A percentile compares a stretch with the other conserved stretches of the same genome.
These are phyloP conservation scores for Hippocampus guttulatus DNA, from an alignment of 2,113 vertebrate species.

Conservation along the genomic window DNA sequence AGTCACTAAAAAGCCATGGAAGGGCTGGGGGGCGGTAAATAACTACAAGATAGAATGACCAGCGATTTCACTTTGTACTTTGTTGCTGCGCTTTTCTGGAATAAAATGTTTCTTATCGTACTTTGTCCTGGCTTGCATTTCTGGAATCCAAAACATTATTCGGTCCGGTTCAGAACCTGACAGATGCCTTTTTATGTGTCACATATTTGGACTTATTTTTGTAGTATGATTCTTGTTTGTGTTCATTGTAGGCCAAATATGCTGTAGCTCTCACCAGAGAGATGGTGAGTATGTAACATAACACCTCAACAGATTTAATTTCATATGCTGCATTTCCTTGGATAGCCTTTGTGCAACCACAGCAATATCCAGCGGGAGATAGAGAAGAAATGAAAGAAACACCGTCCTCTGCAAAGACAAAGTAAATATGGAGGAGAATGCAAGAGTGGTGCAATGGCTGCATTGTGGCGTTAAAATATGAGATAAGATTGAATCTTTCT, in stretches of 20 bases:
- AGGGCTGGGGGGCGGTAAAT: too few species aligned
- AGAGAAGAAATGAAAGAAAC: slow-evolving; percentile 61
- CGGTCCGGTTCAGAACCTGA: too few species aligned
- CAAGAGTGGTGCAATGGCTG: slow-evolving; percentile 35
- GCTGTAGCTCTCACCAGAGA: slow-evolving; percentile 21
- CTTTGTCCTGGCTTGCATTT: too few species aligned
- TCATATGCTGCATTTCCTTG: slow-evolving; percentile 59
- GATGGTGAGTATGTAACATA: slow-evolving; percentile 21
- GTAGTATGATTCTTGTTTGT: background rate
- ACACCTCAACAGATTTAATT: slow-evolving; percentile 64
- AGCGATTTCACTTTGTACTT: too few species aligned
- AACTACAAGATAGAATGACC: too few species aligned
- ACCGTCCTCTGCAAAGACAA: slow-evolving; percentile 52
- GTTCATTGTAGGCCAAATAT: background rate
- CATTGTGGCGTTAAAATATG: slow-evolving; percentile 56
- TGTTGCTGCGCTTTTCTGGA: too few species aligned
- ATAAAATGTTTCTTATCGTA: too few species aligned
- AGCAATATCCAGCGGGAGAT: slow-evolving; percentile 62
- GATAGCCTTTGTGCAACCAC: slow-evolving; percentile 65
- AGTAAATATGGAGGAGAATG: slow-evolving; percentile 68
- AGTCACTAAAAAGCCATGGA: too few species aligned
- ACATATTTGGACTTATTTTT: background rate
- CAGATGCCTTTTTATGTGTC: too few species aligned
- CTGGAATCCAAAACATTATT: too few species aligned
- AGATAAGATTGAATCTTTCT: slow-evolving; percentile 68